Base-by-base conservation (phyloP, 2,888 invertebrate species). In the Archips crataeganus region DNA sequence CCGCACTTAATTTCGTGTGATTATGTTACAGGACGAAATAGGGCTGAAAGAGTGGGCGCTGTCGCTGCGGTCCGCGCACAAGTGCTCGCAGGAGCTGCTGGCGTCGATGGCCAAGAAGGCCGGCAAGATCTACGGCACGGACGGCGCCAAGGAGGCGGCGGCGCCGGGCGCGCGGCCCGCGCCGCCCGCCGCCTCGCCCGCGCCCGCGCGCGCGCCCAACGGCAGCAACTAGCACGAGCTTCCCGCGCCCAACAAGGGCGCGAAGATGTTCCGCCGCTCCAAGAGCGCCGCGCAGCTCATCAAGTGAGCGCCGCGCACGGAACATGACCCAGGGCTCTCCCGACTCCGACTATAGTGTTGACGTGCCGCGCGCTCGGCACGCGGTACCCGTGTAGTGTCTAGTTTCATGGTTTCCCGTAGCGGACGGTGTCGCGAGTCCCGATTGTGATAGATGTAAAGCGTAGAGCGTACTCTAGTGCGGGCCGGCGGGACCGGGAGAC, bases 31-130 rank as follows among this genome's bases (percentile, higher is more conserved):
- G 98, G 98, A 99, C 92, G 99, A 99, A 95, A 99, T 99, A 87
- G 98, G 99, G 76, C 96, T 99, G 81, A 99, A 99, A 87, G 99
- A 99, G 91, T 99, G 99, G 99, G 97, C 99, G 79, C 95, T 98
- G 76, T 99, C 99, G 68, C 95, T 99, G 82, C 97, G 99, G 78
- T 97, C 98, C 39, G 99, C 99, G 49, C 99, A 99, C 95, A 99
- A 99, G 93, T 96, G 98, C 87, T 99, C 99, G 3, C 97, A 98
- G 88, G 99, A 99, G 90, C 96, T 99, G 83, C 95, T 99, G 75
- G 98, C 99, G 70, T 98, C 98, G 67, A 99, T 99, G 98, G 99
- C 99, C 77, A 97, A 97, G 90, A 99, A 99, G 94, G 99, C 99
- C 51, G 99, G 99, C 81, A 99, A 99, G 95, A 99, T 99, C 85